Evolutionary conservation across 2,888 invertebrate genomes (phyloP).

Genomic region (Mermis nigrescens): DNA sequence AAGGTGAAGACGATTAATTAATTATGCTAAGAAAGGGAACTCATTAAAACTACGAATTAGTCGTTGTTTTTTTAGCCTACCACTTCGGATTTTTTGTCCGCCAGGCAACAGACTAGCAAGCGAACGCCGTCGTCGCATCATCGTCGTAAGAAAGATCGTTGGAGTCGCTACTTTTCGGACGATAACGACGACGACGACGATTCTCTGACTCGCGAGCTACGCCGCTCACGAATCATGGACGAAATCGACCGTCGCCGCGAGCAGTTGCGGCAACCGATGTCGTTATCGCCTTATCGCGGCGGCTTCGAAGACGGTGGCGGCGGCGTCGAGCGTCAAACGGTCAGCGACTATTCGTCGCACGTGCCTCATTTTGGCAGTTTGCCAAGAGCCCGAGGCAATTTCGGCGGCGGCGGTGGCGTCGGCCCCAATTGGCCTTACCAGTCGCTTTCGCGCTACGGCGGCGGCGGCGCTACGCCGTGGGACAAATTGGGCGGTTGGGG

Average conservation of each 20-base stretch:
- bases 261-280: background rate
- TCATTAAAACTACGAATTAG: too few species aligned
- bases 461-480: background rate
- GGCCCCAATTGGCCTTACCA: background rate
- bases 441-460: background rate
- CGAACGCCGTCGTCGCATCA: too few species aligned
- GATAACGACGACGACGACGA: conserved; percentile 43
- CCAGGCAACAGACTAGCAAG: too few species aligned
- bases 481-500: too few species aligned
- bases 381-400: conserved; percentile 18
- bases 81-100: too few species aligned
- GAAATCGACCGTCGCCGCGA: conserved; percentile 44
- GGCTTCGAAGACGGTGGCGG: background rate
- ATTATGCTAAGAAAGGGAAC: too few species aligned
- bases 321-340: background rate
- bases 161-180: conserved; percentile 16
- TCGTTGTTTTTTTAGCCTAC: too few species aligned
- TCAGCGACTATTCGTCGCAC: conserved; percentile 21
- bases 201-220: conserved; percentile 40
- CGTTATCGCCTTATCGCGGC: background rate
- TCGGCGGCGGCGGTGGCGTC: background rate
- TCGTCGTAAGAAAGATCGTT: too few species aligned
- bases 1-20: too few species aligned
- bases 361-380: conserved; percentile 26
- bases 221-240: conserved; percentile 41